Conservation (phyloP, 2,797 vertebrate genomes). For the Molossus molossus region DNA sequence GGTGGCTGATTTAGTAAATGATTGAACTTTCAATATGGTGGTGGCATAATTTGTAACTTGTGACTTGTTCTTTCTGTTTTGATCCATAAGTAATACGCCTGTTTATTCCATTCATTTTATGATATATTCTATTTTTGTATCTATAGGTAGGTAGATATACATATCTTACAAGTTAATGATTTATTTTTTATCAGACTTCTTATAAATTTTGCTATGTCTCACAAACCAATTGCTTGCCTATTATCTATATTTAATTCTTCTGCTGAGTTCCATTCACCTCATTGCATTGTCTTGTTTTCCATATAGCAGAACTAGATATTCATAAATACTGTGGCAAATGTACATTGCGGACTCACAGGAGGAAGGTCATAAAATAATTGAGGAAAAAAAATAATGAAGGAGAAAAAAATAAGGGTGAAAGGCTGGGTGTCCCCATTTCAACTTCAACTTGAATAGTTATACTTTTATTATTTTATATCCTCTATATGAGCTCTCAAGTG, state of each 20-base stretch:
- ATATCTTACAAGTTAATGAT: not conserved
- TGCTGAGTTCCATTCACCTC: not conserved
- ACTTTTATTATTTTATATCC: conserved; percentile 44
- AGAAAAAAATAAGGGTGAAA: conserved; percentile 2
- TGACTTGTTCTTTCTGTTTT: conserved; percentile 13
- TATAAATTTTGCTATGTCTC: not conserved
- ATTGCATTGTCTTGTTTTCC: conserved; percentile 44
- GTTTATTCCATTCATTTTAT: conserved; percentile 9
- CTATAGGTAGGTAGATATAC: not conserved
- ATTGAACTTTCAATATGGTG: not conserved
- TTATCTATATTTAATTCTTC: not conserved
- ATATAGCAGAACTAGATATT: conserved; percentile 1
- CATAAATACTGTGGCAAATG: not conserved
- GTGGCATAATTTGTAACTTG: not conserved
- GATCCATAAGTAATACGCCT: not conserved
- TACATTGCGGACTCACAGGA: not conserved
- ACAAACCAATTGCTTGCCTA: not conserved
- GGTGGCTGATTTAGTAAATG: not conserved
- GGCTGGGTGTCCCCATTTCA: not conserved
- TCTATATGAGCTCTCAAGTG: not conserved
- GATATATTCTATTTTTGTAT: not conserved
- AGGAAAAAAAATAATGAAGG: not conserved
- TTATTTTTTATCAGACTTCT: not conserved
- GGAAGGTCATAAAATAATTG: not conserved
- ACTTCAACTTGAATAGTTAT: not conserved